Evolutionary conservation across 1,140 invertebrate genomes (phyloP), one percentile per base, ranked within the genome.

Genomic region (Linepithema humile): DNA sequence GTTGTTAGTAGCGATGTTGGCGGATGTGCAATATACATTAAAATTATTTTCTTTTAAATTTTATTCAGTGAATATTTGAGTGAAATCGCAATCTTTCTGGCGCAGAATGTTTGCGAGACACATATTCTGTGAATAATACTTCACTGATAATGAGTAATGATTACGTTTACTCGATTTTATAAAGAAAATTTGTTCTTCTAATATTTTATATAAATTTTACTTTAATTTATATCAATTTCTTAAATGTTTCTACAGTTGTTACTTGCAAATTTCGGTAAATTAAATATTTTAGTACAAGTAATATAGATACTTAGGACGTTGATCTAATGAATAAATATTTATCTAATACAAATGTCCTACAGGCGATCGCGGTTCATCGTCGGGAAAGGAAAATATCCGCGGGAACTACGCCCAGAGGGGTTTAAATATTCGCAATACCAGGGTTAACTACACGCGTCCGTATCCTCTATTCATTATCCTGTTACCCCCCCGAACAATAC

Each of bases 381-480:
- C 17, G n/a, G 26, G 32, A 12, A 55, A 9, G n/a, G 12, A 55
- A 55, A 80, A 80, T 69, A 69, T 50, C 15, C 32, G 53, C 72
- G 43, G n/a, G 26, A 5, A 17, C 4, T 32, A 2, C 12, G 35
- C 35, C 17, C 15, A 40, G 67, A 80, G 7, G 35, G 23, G 3
- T 80, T 69, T 23, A 70, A 80, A 80, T 53, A 43, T 43, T 40
- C 23, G 48, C 43, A 43, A 80, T 43, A 48, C 12, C 75, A 80
- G 35, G n/a, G n/a, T 70, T 80, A 80, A 57, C 38, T 55, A 55
- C 23, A 55, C 6, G 12, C 9, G 5, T 7, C 7, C 23, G 32
- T 40, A 55, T 70, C 48, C 75, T 70, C 35, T 40, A 57, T 78
- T 48, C 20, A 69, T 78, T 78, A 78, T 80, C 48, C 29, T 15